Evolutionary conservation across 2,888 invertebrate species (phyloP), one percentile per base, ranked within the genome.

Genomic region (Acrobasis suavella): DNA sequence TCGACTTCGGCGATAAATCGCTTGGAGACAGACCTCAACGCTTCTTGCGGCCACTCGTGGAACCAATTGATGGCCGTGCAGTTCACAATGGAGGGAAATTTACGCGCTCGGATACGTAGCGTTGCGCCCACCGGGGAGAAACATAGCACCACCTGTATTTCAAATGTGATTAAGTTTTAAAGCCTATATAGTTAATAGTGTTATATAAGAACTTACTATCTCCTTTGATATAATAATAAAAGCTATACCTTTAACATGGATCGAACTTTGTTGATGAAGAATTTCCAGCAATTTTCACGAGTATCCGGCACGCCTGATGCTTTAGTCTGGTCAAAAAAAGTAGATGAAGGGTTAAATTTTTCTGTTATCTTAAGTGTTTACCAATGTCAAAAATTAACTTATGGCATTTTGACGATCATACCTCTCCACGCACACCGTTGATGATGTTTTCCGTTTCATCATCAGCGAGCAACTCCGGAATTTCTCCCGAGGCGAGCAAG

Each of bases 41-140:
- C 98, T 80, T 98, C 96, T 77, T 95, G 94, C 0, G 98, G 98
- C 98, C 98, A 99, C 80, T 98, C 97, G 82, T 98, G 98, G 89
- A 98, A 98, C 98, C 98, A 98, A 86, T 98, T 96, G 69, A 98
- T 98, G 15, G 97, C 95, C 0, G 98, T 97, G 81, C 98, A 98
- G 89, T 97, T 98, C 15, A 97, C 96, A 42, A 99, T 90, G 0
- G 98, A 98, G 0, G 98, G 98, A 89, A 99, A 99, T 86, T 98
- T 98, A 62, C 98, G 94, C 6, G 97, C 96, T 62, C 98, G 94
- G 15, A 97, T 93, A 60, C 98, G 93, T 15, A 99, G 91, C 0
- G 97, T 98, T 0, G 96, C 95, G 0, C 98, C 98, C 62, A 98
- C 98, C 0, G 98, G 98, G 0, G 98, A 98, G 86, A 98, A 98